Evolutionary conservation across 1,140 invertebrate species (phyloP), one percentile per base, ranked within the genome.

Genomic region (Oryzaephilus surinamensis): DNA sequence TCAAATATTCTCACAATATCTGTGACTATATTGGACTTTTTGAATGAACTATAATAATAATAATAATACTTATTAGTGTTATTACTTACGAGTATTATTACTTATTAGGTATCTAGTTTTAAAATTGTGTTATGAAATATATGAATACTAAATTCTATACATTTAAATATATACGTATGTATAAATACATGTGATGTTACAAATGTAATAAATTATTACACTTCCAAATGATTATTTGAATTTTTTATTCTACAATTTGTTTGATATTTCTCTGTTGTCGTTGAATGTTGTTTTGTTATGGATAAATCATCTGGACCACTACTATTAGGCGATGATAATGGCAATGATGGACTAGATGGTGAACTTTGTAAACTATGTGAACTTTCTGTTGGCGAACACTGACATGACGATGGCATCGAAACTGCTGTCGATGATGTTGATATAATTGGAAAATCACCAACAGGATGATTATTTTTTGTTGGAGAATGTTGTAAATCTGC

Each of bases 301-400:
- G 60, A 60, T 3, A 62, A 42, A 38, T 62, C 60, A 40, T 60
- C 52, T 0, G 60, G 60, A 6, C 54, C 48, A 12, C 52, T 54
- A n/a, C n/a, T n/a, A n/a, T n/a, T n/a, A n/a, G n/a, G n/a, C 12
- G 58, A 55, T 11, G 58, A 60, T 5, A 56, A 38, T 30, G 58
- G 57, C 10, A 54, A 58, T 6, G 54, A 36, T 30, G 47, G 42
- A 10, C 43, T 41, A 13, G 50, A 1, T 10, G 23, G 11, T 24
- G 50, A 55, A 39, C 55, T 60, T 18, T 54, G 51, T 3, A 54
- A 57, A 38, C 50, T 59, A 29, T 54, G 40, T 39, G 47, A 38
- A 21, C 48, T 52, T 4, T 49, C 46, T 15, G 30, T 39, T 33
- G 58, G 58, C 6, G 60, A 60, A 41, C 51, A 57, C 3, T 50